Evolutionary conservation across 2,797 vertebrate genomes (phyloP), one percentile per base, ranked within the genome.

Genomic region (Chelmon rostratus): DNA sequence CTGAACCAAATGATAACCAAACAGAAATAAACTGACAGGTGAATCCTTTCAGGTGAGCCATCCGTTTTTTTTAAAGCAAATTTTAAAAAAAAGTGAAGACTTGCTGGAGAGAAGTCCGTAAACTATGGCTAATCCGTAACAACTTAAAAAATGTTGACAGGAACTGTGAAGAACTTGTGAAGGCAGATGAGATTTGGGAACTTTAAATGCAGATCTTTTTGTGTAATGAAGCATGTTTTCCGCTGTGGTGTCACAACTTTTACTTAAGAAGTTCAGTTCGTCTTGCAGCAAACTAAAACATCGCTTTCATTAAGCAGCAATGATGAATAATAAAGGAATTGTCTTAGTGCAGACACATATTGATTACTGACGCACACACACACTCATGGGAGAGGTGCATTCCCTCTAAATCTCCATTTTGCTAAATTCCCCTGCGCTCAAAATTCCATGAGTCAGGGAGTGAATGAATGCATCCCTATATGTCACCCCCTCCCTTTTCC

Each of bases 401-500:
- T 53, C n/a, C 46, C 38, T 49, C n/a, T 25, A 21, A 57, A 68
- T 3, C 37, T 58, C 23, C 23, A 33, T 69, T 82, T 76, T 62
- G 21, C 46, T 72, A 68, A 89, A 85, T 75, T 81, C 46, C 75
- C 68, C 11, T 0, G 64, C 16, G 9, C 47, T 65, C 62, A 76
- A 79, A 71, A 81, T 78, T 79, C 69, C 78, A 59, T 3, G 44
- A 87, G 74, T 78, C 74, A 54, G 66, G 46, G 72, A 83, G 73
- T 57, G 76, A 86, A 89, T 89, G 81, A 91, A 91, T 92, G 79
- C 56, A 58, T 88, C 71, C 49, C 72, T 89, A 83, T 87, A 83
- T 79, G 76, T 64, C 37, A 1, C 7, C 68, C 69, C 62, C 83
- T 28, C 63, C 75, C 88, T 73, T 54, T 85, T 79, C 84, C 89